Evolutionary conservation across 2,113 vertebrate genomes (phyloP), one percentile per base, ranked within the genome.

Genomic region (Galbula dea): DNA sequence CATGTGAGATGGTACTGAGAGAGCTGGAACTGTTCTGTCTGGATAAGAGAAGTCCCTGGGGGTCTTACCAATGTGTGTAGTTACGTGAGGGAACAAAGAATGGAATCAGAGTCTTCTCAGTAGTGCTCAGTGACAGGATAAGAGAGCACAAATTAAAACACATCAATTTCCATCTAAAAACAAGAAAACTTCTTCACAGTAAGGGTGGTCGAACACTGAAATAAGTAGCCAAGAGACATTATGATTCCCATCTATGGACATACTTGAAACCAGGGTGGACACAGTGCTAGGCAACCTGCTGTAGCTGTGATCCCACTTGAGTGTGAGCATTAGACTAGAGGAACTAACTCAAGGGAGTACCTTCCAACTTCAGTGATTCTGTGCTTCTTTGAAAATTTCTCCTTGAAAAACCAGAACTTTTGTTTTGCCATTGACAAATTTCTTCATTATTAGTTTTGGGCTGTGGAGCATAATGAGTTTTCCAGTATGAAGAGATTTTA

Each of bases 301-400:
- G 3, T 19, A 41, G 26, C 20, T n/a, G n/a, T 61, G 26, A 72
- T 19, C 7, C 8, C 1, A 3, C 29, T 52, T 73, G n/a, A 73
- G 37, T 37, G 82, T 59, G 32, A 58, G 7, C 7, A 1, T 43
- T 43, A 34, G 19, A 24, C 52, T 76, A 34, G 45, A 84, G 57
- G 68, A n/a, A n/a, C n/a, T n/a, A 62, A 17, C 14, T 37, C 0
- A 0, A 48, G 34, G 9, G 3, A 11, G 18, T 85, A 49, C 34
- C 21, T 75, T 71, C 46, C 16, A 83, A 4, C 32, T 39, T n/a
- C 11, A 23, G 15, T 6, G 23, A 37, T 72, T 65, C 32, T 65
- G 18, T 55, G 58, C 45, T 58, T 69, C 43, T 55, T 71, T 55
- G 52, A 46, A 77, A 78, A 65, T 4, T 4, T 26, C 2, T 67